Base-by-base conservation (phyloP, 2,888 invertebrate species). In the Craniophora ligustri region DNA sequence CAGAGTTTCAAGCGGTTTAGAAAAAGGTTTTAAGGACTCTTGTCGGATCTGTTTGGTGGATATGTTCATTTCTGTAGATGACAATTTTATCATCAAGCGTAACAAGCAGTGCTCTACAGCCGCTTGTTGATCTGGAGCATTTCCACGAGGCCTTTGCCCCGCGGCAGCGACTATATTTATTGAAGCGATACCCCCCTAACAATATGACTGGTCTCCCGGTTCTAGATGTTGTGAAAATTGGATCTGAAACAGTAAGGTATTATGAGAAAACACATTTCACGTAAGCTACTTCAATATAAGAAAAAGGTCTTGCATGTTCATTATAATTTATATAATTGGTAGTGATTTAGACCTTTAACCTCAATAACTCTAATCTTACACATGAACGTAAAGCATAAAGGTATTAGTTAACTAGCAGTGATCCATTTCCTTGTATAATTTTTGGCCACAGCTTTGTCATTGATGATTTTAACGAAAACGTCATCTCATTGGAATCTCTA, bases 201-300 rank as follows among this genome's bases (percentile, higher is more conserved):
- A 77, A 53, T 39, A 88, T 73, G 15, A 85, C 86, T 0, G 86
- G 87, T 3, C 72, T 78, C 0, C 83, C 84, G 5, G 19, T 5
- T 6, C 53, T 48, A n/a, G 67, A 71, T 1, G 61, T 61, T 5
- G 50, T 38, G 23, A 60, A 67, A 5, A 44, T 1, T 5, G 36
- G 35, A 28, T 0, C 63, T 63, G 32, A 19, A 72, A 3, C 40
- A 60, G 0, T 10, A n/a, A n/a, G n/a, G n/a, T n/a, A n/a, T n/a
- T n/a, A 41, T 36, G 40, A 28, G 51, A 70, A 44, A 72, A 78
- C 7, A 44, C 28, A 50, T 61, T 31, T 71, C 3, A 81, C 18
- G 18, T 85, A 72, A 1, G 57, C 51, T 14, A 30, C 14, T 2
- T 35, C 16, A 3, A 35, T 35, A 0, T 55, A 55, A 15, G 35